These are phyloP conservation scores for Mya arenaria DNA, from an alignment of 1,140 invertebrate species.

Conservation along the genomic window DNA sequence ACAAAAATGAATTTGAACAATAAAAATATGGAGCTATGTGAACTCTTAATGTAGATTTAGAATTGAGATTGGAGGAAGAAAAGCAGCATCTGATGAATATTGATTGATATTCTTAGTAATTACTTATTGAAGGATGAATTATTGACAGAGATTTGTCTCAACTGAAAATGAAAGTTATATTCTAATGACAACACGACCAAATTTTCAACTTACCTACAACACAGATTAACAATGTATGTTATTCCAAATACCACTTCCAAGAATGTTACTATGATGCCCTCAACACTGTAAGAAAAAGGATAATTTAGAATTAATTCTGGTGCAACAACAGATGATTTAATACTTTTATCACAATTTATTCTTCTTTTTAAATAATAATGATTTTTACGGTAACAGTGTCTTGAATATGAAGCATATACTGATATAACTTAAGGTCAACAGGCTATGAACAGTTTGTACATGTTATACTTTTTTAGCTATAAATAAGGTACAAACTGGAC, in stretches of 20 bases:
- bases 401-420: too few species aligned
- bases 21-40: not conserved
- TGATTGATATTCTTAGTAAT: not conserved
- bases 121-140: too few species aligned
- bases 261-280: constrained; percentile 22
- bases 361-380: too few species aligned
- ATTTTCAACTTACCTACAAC: constrained; percentile 29
- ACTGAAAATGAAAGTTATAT: too few species aligned
- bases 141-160: not conserved
- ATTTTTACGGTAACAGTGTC: too few species aligned
- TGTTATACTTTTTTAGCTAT: too few species aligned
- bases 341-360: too few species aligned
- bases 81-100: not conserved
- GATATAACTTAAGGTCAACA: too few species aligned
- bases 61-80: not conserved
- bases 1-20: too few species aligned
- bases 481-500: too few species aligned
- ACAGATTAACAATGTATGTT: constrained; percentile 36
- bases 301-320: not conserved
- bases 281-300: constrained; percentile 18
- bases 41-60: not conserved
- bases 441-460: not conserved
- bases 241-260: constrained; percentile 37
- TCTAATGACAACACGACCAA: not conserved
- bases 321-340: not conserved